phyloP scores from a whole-genome alignment of 2,888 invertebrate genomes.

The Exocentrus adspersus region DNA sequence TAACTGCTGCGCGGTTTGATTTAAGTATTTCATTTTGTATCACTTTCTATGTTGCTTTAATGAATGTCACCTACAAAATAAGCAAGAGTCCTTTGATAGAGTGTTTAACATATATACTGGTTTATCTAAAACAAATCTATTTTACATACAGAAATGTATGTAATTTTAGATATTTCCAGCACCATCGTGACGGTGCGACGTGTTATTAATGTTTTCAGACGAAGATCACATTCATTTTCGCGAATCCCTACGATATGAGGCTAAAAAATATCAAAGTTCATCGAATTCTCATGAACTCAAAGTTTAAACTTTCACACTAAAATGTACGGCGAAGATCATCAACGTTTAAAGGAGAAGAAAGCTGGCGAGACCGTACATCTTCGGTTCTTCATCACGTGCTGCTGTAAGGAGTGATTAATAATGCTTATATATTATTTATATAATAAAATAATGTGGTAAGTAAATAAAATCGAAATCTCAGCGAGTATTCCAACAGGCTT shows the following conservation, averaged over 20 bases:
- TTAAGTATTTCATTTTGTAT: conserved; percentile 11
- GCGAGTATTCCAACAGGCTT: too few species aligned
- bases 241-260: conserved; percentile 35
- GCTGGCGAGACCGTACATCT: conserved; percentile 15
- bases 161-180: background rate
- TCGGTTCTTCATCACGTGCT: conserved; percentile 28
- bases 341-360: conserved; percentile 44
- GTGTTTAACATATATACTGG: too few species aligned
- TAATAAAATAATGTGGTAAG: too few species aligned
- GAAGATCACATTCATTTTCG: conserved; percentile 6
- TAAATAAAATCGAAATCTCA: too few species aligned
- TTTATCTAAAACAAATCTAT: background rate
- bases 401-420: background rate
- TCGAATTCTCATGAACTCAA: conserved; percentile 44
- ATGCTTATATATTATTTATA: too few species aligned
- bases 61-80: conserved; percentile 1
- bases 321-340: conserved; percentile 40
- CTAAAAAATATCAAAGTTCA: conserved; percentile 43
- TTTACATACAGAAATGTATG: background rate
- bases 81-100: too few species aligned
- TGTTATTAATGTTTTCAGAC: conserved; percentile 3
- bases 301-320: conserved; percentile 45
- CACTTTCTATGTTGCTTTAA: conserved; percentile 15
- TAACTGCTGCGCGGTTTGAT: conserved; percentile 4
- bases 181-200: background rate